These are phyloP conservation scores for Slavum lentiscoides DNA, from an alignment of 2,888 invertebrate species.

Conservation along the genomic window DNA sequence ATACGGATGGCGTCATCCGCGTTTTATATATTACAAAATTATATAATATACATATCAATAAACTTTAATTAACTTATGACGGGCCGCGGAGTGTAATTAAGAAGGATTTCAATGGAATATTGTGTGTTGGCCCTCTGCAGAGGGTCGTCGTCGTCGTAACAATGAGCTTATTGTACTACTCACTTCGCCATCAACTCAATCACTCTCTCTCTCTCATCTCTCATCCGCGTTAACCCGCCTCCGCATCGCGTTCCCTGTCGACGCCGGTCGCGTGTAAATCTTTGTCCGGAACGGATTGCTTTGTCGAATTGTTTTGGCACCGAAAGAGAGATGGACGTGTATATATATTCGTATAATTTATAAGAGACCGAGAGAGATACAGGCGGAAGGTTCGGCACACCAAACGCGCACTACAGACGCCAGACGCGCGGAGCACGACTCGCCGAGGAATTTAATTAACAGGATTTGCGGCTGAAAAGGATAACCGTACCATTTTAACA, in stretches of 20 bases:
- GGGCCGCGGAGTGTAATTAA: conserved; percentile 35
- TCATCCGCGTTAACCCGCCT: conserved; percentile 2
- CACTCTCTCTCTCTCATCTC: not conserved
- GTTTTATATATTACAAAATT: not conserved
- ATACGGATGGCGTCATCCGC: no score
- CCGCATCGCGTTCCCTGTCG: not conserved
- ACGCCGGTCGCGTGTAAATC: not conserved
- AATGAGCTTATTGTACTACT: conserved; percentile 21
- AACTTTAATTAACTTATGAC: conserved; percentile 35
- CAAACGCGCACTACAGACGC: not conserved
- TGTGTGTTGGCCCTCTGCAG: conserved; percentile 7
- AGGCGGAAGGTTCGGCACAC: no score
- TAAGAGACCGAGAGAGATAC: not conserved
- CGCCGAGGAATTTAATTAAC: conserved; percentile 50
- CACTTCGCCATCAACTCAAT: no score
- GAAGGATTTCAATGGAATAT: conserved; percentile 8
- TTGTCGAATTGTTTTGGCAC: conserved; percentile 49
- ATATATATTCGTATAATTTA: not conserved
- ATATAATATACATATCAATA: conserved; percentile 26
- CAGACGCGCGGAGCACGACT: conserved; percentile 22
- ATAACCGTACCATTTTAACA: conserved; percentile 47
- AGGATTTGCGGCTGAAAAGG: conserved; percentile 44
- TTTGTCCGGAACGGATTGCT: conserved; percentile 9
- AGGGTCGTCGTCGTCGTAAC: conserved; percentile 27
- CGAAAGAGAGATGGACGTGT: not conserved